Evolutionary conservation across 2,113 vertebrate species (phyloP).

Genomic region (Melanerpes aurifrons): DNA sequence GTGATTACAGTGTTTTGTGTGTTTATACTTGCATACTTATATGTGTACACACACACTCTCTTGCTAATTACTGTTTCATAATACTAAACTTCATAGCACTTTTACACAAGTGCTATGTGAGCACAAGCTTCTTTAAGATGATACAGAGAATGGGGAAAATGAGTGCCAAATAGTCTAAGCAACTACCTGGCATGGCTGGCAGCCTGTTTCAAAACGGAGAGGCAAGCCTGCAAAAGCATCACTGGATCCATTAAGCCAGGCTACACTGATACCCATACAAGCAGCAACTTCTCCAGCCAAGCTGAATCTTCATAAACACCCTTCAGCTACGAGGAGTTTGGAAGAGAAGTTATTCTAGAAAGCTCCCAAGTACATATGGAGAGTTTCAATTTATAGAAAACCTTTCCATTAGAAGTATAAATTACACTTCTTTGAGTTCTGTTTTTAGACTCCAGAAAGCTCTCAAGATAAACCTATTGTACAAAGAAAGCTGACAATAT

Average conservation of each 20-base stretch:
- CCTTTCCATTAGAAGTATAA: not conserved
- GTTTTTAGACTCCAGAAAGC: not conserved
- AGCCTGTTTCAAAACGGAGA: constrained; percentile 7
- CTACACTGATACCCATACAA: not conserved
- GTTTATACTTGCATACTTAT: not conserved
- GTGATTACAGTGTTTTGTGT: not conserved
- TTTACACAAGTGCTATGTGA: not conserved
- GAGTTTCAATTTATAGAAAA: not conserved
- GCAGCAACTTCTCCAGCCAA: not conserved
- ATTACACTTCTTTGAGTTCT: not conserved
- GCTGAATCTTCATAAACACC: not conserved
- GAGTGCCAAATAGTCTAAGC: not conserved
- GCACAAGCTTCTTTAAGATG: not conserved
- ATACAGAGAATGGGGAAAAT: not conserved
- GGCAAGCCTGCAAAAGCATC: not conserved
- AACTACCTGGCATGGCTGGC: not conserved
- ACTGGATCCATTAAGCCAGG: not conserved
- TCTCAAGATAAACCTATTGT: not conserved
- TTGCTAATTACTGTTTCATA: not conserved
- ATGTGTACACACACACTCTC: too few species aligned
- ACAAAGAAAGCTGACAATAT: not conserved
- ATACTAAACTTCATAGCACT: not conserved
- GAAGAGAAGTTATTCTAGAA: not conserved
- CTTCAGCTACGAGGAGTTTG: not conserved
- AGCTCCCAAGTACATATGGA: not conserved